A percentile compares a stretch with the other conserved stretches of the same genome.
phyloP scores from a whole-genome alignment of 1,140 invertebrate species.

The Drosophila pseudoobscura region DNA sequence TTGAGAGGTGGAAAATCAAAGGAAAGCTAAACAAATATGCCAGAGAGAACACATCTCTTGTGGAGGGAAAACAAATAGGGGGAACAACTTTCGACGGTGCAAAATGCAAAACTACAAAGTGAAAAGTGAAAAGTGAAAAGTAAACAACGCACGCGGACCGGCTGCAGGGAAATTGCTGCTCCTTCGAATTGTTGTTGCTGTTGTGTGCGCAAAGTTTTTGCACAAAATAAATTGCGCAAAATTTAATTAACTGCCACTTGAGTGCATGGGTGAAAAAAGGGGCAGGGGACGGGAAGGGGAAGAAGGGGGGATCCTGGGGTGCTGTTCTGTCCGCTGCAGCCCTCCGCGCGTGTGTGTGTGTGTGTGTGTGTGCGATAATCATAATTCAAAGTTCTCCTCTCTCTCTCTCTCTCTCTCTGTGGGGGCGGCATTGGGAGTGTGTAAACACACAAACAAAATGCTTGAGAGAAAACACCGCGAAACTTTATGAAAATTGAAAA shows the following conservation, averaged over 20 bases:
- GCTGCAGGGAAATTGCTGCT: too few relatives aligned
- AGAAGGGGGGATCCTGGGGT: too few relatives aligned
- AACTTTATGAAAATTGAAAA: conserved; percentile 80
- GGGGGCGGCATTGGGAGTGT: conserved; percentile 15
- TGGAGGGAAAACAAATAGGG: conserved; percentile 38
- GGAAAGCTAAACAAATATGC: background rate
- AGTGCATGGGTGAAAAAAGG: conserved; percentile 54
- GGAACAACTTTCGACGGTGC: conserved; percentile 55
- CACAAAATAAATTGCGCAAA: conserved; percentile 78
- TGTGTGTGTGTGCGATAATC: conserved; percentile 70
- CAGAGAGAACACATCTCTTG: conserved; percentile 10
- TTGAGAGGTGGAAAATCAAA: too few relatives aligned
- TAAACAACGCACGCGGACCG: conserved; percentile 58
- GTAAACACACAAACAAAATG: conserved; percentile 50
- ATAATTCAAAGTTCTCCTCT: conserved; percentile 71
- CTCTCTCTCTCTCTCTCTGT: background rate
- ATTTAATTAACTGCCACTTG: conserved; percentile 80
- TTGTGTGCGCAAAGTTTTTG: conserved; percentile 60
- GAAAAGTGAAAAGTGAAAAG: conserved; percentile 76
- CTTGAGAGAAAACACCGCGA: conserved; percentile 57
- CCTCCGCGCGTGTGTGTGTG: conserved; percentile 18
- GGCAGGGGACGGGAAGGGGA: background rate
- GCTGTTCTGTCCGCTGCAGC: conserved; percentile 54
- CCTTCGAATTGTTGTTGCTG: conserved; percentile 51
- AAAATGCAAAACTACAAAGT: conserved; percentile 75